Evolutionary conservation across 2,113 vertebrate genomes (phyloP).

Genomic region (Hiodon alosoides): DNA sequence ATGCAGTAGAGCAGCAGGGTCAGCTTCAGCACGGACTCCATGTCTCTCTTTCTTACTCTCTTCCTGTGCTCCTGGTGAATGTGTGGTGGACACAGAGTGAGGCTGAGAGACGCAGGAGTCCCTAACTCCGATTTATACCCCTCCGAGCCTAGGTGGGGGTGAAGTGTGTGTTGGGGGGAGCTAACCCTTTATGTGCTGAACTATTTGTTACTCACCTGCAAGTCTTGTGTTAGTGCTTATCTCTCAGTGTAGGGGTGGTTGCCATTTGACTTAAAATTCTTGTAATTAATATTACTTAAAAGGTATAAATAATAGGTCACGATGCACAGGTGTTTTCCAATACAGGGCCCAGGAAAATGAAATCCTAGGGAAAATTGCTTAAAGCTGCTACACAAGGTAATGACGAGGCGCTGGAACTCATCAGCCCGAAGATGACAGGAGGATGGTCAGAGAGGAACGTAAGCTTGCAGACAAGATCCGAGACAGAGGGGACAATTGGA

Average conservation of each 20-base stretch:
- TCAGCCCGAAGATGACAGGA: slow-evolving; percentile 13
- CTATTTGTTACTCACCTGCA: slow-evolving; percentile 44
- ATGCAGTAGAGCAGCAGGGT: slow-evolving; percentile 51
- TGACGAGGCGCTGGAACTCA: not conserved
- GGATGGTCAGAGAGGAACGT: slow-evolving; percentile 16
- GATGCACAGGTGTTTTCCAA: slow-evolving; percentile 26
- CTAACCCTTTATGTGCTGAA: slow-evolving; percentile 51
- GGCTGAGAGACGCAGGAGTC: slow-evolving; percentile 52
- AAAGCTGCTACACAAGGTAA: slow-evolving; percentile 11
- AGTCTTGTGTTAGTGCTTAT: not conserved
- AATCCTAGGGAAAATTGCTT: slow-evolving; percentile 25
- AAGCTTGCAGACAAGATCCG: not conserved
- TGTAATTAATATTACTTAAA: slow-evolving; percentile 52
- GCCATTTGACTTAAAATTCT: slow-evolving; percentile 44
- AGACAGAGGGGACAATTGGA: not conserved
- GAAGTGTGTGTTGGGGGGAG: slow-evolving; percentile 39
- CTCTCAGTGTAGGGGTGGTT: slow-evolving; percentile 8
- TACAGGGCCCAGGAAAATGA: slow-evolving; percentile 9
- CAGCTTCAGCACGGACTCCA: slow-evolving; percentile 52
- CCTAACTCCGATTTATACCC: slow-evolving; percentile 63
- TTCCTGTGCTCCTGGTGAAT: slow-evolving; percentile 11
- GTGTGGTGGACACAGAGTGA: slow-evolving; percentile 36
- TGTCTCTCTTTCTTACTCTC: slow-evolving; percentile 32
- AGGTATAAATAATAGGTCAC: slow-evolving; percentile 46
- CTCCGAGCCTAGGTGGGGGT: slow-evolving; percentile 30